Conservation (phyloP, 2,888 invertebrate species). For the Bimastos eiseni region DNA sequence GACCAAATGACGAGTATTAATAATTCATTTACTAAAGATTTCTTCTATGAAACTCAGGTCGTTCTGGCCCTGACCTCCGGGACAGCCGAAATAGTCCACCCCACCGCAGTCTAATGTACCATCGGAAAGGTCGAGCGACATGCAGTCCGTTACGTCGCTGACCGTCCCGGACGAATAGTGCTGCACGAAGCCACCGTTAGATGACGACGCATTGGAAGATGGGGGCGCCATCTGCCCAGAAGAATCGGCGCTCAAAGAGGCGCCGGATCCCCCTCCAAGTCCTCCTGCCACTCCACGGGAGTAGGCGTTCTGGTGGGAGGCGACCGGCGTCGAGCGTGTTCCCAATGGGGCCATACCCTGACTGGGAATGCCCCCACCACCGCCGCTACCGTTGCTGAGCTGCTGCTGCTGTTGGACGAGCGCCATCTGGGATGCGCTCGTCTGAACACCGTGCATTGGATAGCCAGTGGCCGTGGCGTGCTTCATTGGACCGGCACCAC, state of each 20-base stretch:
- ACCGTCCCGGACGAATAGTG: not conserved
- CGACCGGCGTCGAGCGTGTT: not conserved
- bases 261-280: not conserved
- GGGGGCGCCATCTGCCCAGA: not conserved
- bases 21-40: not conserved
- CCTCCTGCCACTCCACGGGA: not conserved
- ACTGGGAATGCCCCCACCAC: not conserved
- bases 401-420: slow-evolving; percentile 23
- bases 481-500: not conserved
- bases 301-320: not conserved
- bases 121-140: not conserved
- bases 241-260: not conserved
- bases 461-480: not conserved
- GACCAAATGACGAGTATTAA: too few species aligned
- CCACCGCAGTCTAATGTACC: not conserved
- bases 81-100: slow-evolving; percentile 9
- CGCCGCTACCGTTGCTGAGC: not conserved
- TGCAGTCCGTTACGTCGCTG: slow-evolving; percentile 9
- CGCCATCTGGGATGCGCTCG: slow-evolving; percentile 10
- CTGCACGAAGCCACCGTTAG: not conserved
- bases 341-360: not conserved
- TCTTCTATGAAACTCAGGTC: slow-evolving; percentile 19
- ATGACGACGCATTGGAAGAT: not conserved
- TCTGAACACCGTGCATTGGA: not conserved
- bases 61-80: not conserved